Base-by-base conservation (phyloP, 1,140 invertebrate genomes). In the Spodoptera litura region DNA sequence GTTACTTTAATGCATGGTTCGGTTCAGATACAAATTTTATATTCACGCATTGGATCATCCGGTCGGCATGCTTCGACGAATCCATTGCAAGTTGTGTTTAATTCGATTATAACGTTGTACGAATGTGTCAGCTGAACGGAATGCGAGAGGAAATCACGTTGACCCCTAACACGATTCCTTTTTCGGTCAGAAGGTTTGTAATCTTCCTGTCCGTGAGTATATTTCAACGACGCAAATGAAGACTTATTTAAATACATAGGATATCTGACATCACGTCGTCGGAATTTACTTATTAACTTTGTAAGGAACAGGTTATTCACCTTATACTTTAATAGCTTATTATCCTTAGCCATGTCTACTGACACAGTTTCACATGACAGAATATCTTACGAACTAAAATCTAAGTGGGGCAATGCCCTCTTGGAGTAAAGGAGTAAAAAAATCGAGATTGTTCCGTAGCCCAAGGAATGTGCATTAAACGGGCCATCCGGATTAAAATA, bases 401-500 rank as follows among this genome's bases (percentile, higher is more conserved):
- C 72, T 77, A 85, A 86, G 71, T 88, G 78, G 85, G 85, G 80
- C 86, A 85, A 85, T 79, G 86, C 78, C 83, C 84, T 86, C 83
- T 56, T 62, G 77, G 56, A 56, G 72, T 80, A 83, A 82, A 82
- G 75, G 72, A 81, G 61, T 78, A 81, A 82, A 87, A 86, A 91
- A 85, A 85, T 84, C 78, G 80, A 87, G 87, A 85, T 87, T 89
- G 88, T 89, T 89, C 81, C 73, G 82, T 89, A 89, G 83, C 81
- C 88, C 78, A 87, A 88, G 90, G 88, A 90, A 91, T 92, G 88
- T 90, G 87, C 87, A 92, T 92, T 89, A 90, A 92, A 88, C 88
- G 86, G 87, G 91, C 89, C 89, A 92, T 92, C 86, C 86, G 91
- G 91, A 93, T 94, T 93, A 93, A 93, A 94, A 94, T 94, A 93